Evolutionary conservation across 2,888 invertebrate genomes (phyloP), one percentile per base, ranked within the genome.

Genomic region (Acrobasis suavella): DNA sequence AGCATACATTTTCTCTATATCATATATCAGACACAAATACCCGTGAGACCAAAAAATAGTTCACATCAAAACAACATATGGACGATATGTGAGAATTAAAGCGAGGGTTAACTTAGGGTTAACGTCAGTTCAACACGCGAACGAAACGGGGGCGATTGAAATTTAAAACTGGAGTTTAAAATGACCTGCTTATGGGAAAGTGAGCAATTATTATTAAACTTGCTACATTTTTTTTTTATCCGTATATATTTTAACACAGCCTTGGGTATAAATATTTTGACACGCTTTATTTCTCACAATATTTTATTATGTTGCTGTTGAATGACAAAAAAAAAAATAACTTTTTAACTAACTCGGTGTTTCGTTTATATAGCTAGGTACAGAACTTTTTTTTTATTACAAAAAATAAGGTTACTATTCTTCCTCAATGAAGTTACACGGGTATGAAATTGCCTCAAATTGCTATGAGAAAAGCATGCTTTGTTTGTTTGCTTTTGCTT

Each of bases 51-150:
- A 69, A 67, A 72, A 22, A 75, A 71, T 75, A 74, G 71, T 72
- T 71, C 69, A 72, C 71, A 60, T 60, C 61, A 68, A 65, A 60
- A 68, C 71, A 77, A 75, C 86, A 88, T 85, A 78, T 87, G 85
- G 78, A 69, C 77, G 82, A 83, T 85, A 85, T 75, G 83, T 81
- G 81, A 77, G 83, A 86, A 87, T 83, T 87, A 85, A 87, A 86
- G 81, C 74, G 78, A 80, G 74, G 65, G 64, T 61, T 50, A 52
- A 50, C 69, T 15, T 12, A 37, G 9, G 22, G 50, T 64, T 77
- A 80, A 80, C 80, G 78, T 72, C 56, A 61, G 62, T 51, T 72
- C 72, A 73, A 70, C 82, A 83, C 81, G 82, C 82, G 69, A 82
- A 69, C 72, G 67, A 72, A 69, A 54, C 69, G 70, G 76, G 73